phyloP scores from a whole-genome alignment of 2,888 invertebrate genomes.

The Hermaeophaga mercurialis region DNA sequence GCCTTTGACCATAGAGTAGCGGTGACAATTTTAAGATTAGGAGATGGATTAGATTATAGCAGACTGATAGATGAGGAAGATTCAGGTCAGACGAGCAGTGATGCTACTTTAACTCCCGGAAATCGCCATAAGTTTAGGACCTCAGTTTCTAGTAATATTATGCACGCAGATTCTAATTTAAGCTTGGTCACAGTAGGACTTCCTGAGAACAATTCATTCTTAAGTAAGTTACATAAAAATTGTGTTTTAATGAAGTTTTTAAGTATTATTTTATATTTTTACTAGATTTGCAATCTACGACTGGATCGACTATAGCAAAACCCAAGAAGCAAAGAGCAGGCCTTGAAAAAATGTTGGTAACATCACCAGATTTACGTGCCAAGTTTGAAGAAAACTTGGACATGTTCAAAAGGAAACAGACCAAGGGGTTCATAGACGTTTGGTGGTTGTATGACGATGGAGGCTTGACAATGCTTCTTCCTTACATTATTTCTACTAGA shows the following conservation, averaged over 20 bases:
- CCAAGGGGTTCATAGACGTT: constrained; percentile 84
- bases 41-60: constrained; percentile 82
- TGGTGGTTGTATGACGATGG: constrained; percentile 98
- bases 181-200: constrained; percentile 61
- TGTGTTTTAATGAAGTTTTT: neutral
- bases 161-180: constrained; percentile 76
- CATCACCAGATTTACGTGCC: constrained; percentile 56
- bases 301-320: constrained; percentile 17
- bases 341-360: constrained; percentile 42
- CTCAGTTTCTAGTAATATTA: constrained; percentile 61
- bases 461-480: constrained; percentile 82
- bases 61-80: constrained; percentile 57
- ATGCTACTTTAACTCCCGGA: constrained; percentile 55
- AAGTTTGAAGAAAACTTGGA: constrained; percentile 64
- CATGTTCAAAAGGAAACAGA: constrained; percentile 78
- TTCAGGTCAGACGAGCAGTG: constrained; percentile 46
- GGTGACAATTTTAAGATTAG: constrained; percentile 84
- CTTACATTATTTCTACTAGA: constrained; percentile 83
- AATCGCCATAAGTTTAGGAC: constrained; percentile 45
- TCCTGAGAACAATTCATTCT: constrained; percentile 28
- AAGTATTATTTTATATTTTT: neutral
- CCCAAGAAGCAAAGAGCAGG: constrained; percentile 33
- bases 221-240: constrained; percentile 27
- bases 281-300: constrained; percentile 12
- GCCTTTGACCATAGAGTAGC: constrained; percentile 92